These are phyloP conservation scores for Oscheius sp. DNA, from an alignment of 2,888 invertebrate species.

Conservation along the genomic window DNA sequence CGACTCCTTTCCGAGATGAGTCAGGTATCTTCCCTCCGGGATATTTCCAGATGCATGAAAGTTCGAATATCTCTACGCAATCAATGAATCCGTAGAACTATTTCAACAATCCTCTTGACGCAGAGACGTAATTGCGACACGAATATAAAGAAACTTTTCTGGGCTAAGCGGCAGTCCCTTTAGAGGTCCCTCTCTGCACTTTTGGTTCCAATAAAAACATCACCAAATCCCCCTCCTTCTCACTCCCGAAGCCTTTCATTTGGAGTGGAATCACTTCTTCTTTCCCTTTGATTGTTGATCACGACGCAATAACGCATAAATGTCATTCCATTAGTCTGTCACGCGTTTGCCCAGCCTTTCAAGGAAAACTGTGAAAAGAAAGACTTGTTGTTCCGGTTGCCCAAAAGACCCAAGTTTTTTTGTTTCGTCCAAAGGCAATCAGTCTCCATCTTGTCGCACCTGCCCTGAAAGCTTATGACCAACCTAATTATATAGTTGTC, in stretches of 20 bases:
- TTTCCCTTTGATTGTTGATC: not conserved
- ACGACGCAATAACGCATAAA: not conserved
- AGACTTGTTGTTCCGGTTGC: not conserved
- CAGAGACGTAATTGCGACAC: no score
- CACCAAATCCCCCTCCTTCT: not conserved
- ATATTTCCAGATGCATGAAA: no score
- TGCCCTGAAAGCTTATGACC: not conserved
- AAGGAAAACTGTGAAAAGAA: not conserved
- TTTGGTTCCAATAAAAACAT: no score
- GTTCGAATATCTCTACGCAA: no score
- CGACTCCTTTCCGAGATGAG: no score
- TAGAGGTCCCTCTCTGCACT: no score
- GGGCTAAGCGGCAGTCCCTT: no score
- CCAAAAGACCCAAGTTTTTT: not conserved
- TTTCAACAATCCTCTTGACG: no score
- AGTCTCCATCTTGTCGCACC: not conserved
- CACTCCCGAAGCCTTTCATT: not conserved
- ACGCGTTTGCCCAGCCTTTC: no score
- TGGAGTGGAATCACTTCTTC: not conserved
- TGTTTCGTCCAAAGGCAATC: not conserved
- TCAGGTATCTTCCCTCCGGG: no score
- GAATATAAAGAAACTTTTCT: not conserved
- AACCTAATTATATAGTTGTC: constrained; percentile 7
- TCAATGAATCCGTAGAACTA: no score
- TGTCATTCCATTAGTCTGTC: no score